A percentile compares a stretch with the other conserved stretches of the same genome.
Evolutionary conservation across 2,888 invertebrate genomes (phyloP).

Genomic region (Eupeodes latifasciatus): DNA sequence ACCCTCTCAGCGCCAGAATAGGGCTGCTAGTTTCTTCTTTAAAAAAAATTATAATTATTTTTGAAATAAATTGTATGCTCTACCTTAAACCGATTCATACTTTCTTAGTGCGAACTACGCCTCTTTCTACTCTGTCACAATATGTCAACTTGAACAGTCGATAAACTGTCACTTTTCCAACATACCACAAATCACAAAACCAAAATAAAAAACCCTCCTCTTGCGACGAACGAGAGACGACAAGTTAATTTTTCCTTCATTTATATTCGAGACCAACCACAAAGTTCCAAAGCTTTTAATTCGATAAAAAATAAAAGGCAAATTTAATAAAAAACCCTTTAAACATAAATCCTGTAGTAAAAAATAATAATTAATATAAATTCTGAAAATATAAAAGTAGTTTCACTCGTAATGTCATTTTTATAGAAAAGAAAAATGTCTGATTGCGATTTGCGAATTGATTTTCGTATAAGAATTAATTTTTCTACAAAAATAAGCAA

Average conservation of each 20-base stretch:
- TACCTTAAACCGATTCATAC: constrained; percentile 43
- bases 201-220: constrained; percentile 54
- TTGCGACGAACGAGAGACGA: neutral
- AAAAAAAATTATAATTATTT: no score
- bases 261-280: neutral
- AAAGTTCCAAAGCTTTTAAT: neutral
- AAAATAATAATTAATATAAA: neutral
- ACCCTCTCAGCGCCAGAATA: no score
- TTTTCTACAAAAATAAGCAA: neutral
- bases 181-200: constrained; percentile 20
- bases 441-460: constrained; percentile 66
- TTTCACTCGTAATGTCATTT: constrained; percentile 41
- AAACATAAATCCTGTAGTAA: neutral
- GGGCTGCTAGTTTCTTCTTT: no score
- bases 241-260: constrained; percentile 22
- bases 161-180: constrained; percentile 44
- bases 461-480: constrained; percentile 61
- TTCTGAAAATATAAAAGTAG: constrained; percentile 4
- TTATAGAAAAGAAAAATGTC: constrained; percentile 61
- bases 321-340: neutral
- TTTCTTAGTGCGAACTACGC: constrained; percentile 39
- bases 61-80: neutral
- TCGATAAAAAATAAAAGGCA: neutral
- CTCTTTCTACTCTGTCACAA: neutral
- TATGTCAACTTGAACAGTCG: constrained; percentile 11